These are phyloP conservation scores for Sylvilagus bachmani DNA, from an alignment of 2,113 vertebrate genomes.

Conservation along the genomic window DNA sequence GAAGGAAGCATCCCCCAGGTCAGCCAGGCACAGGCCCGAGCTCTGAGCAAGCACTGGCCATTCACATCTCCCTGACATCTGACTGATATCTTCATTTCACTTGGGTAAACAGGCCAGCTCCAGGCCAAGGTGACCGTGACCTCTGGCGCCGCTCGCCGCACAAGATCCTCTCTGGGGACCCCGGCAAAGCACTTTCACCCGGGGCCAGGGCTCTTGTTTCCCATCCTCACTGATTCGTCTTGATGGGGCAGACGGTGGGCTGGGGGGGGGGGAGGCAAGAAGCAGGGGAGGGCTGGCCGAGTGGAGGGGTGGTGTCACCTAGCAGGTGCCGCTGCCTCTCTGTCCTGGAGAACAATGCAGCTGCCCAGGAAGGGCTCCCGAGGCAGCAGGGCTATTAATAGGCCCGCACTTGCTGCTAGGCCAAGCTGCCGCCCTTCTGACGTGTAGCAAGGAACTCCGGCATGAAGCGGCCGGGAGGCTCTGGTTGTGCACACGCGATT, in stretches of 20 bases:
- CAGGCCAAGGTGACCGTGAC: slow-evolving; percentile 77
- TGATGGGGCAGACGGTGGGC: background rate
- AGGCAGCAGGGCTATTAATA: slow-evolving; percentile 47
- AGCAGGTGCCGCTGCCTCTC: slow-evolving; percentile 48
- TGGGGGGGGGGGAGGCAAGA: background rate
- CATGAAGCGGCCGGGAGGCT: slow-evolving; percentile 22
- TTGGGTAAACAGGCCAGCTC: slow-evolving; percentile 75
- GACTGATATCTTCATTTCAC: slow-evolving; percentile 76
- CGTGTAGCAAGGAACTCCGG: slow-evolving; percentile 60
- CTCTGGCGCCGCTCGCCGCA: background rate
- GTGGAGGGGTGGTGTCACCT: background rate
- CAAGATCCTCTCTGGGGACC: slow-evolving; percentile 31
- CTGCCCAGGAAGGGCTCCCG: slow-evolving; percentile 24
- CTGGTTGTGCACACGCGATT: slow-evolving; percentile 48
- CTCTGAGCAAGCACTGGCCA: slow-evolving; percentile 20
- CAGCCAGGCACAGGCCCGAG: background rate
- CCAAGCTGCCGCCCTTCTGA: slow-evolving; percentile 58
- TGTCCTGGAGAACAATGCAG: slow-evolving; percentile 41
- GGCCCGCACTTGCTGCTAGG: background rate
- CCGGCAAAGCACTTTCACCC: slow-evolving; percentile 25
- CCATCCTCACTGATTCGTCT: background rate
- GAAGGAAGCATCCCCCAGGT: slow-evolving; percentile 70
- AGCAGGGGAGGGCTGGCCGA: accelerated
- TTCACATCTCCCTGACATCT: slow-evolving; percentile 79
- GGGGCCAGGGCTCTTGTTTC: slow-evolving; percentile 36